phyloP scores from a whole-genome alignment of 1,140 invertebrate genomes.

The Solenopsis fugax region DNA sequence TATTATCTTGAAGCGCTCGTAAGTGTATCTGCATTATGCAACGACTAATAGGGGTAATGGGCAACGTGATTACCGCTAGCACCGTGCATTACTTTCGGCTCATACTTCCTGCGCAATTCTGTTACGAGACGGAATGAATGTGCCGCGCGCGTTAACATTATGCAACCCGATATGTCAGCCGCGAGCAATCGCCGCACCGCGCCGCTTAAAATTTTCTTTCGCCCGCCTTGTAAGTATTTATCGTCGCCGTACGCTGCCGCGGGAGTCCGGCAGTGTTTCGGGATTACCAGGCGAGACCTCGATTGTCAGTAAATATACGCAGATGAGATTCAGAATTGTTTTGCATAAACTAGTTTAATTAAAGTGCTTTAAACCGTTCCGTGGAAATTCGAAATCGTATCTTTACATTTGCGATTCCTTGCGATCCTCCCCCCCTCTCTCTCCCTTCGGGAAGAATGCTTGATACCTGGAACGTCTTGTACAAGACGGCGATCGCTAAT shows the following conservation, averaged over 20 bases:
- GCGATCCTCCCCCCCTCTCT: background rate
- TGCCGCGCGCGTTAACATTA: slow-evolving; percentile 32
- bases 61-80: slow-evolving; percentile 79
- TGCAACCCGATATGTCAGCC: slow-evolving; percentile 54
- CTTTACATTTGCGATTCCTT: slow-evolving; percentile 1
- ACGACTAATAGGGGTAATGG: slow-evolving; percentile 84
- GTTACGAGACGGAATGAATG: slow-evolving; percentile 59
- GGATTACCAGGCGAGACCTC: slow-evolving; percentile 29
- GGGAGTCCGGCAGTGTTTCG: slow-evolving; percentile 5
- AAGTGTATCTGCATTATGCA: slow-evolving; percentile 81
- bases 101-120: slow-evolving; percentile 14
- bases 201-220: slow-evolving; percentile 20
- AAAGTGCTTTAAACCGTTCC: slow-evolving; percentile 10
- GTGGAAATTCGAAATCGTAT: slow-evolving; percentile 35
- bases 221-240: slow-evolving; percentile 6
- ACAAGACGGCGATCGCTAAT: background rate
- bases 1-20: slow-evolving; percentile 81
- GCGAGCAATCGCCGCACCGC: slow-evolving; percentile 9
- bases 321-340: slow-evolving; percentile 50
- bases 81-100: slow-evolving; percentile 72
- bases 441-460: background rate
- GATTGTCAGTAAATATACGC: slow-evolving; percentile 31
- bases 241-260: background rate
- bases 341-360: slow-evolving; percentile 55
- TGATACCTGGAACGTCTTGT: background rate